These are phyloP conservation scores for Asbolus verrucosus DNA, from an alignment of 1,140 invertebrate genomes.

Conservation along the genomic window DNA sequence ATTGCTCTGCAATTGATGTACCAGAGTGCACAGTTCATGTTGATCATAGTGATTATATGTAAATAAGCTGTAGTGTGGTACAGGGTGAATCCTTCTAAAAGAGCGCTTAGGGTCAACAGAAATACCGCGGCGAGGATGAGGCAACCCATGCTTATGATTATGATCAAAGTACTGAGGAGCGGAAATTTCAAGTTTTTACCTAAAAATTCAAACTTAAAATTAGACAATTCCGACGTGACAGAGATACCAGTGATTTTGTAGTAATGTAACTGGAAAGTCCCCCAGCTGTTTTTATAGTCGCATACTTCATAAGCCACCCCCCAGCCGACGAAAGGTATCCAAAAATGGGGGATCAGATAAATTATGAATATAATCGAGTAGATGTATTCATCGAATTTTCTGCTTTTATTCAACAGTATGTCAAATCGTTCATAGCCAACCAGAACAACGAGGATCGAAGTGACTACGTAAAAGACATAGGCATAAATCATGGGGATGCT, in stretches of 20 bases:
- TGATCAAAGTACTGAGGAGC: constrained; percentile 69
- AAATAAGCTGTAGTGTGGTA: constrained; percentile 72
- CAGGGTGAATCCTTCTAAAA: constrained; percentile 72
- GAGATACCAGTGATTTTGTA: constrained; percentile 63
- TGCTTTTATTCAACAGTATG: constrained; percentile 68
- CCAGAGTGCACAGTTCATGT: constrained; percentile 75
- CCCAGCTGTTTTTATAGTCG: constrained; percentile 74
- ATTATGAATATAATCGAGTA: constrained; percentile 73
- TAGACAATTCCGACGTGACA: not conserved
- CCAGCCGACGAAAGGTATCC: constrained; percentile 75
- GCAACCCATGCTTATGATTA: constrained; percentile 71
- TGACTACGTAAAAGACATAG: constrained; percentile 69
- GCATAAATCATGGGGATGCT: constrained; percentile 71
- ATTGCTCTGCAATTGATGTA: constrained; percentile 74
- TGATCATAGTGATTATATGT: constrained; percentile 75
- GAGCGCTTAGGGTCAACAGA: constrained; percentile 68
- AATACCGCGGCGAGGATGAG: constrained; percentile 70
- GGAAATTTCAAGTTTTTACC: constrained; percentile 71
- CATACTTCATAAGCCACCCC: constrained; percentile 73
- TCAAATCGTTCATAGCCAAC: constrained; percentile 71
- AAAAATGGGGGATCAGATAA: constrained; percentile 74
- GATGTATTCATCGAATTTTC: constrained; percentile 74
- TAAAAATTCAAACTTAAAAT: constrained; percentile 49
- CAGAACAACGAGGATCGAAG: constrained; percentile 68
- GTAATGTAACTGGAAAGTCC: constrained; percentile 65